Conservation (phyloP, 2,113 vertebrate species). For the Strix uralensis region DNA sequence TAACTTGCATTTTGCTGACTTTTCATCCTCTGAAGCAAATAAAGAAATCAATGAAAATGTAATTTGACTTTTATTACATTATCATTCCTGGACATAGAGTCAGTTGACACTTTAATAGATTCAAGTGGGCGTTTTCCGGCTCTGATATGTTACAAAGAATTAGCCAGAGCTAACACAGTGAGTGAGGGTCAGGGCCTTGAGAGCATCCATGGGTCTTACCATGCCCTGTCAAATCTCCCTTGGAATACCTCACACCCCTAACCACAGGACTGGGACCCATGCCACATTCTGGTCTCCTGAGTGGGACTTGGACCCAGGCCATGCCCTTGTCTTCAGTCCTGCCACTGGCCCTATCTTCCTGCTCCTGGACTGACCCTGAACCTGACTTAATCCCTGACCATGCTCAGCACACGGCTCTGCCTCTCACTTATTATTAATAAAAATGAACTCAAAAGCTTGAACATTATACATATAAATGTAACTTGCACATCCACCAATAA, state of each 20-base stretch:
- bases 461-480: too few species aligned
- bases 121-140: neutral
- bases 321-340: neutral
- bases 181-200: neutral
- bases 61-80: neutral
- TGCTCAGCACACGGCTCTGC: neutral
- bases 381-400: neutral
- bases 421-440: neutral
- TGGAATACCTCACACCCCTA: neutral
- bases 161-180: neutral
- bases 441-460: neutral
- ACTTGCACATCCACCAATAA: neutral
- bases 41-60: neutral
- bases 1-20: neutral
- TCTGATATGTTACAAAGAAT: neutral
- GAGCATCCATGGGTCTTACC: neutral
- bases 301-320: accelerated
- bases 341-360: too few species aligned
- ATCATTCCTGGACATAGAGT: neutral
- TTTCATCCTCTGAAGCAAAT: neutral
- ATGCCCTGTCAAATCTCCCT: neutral
- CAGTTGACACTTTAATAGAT: neutral
- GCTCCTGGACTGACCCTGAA: neutral
- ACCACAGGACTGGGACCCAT: too few species aligned
- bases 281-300: neutral